Base-by-base conservation (phyloP, 2,888 invertebrate genomes). In the Tetranychus piercei region DNA sequence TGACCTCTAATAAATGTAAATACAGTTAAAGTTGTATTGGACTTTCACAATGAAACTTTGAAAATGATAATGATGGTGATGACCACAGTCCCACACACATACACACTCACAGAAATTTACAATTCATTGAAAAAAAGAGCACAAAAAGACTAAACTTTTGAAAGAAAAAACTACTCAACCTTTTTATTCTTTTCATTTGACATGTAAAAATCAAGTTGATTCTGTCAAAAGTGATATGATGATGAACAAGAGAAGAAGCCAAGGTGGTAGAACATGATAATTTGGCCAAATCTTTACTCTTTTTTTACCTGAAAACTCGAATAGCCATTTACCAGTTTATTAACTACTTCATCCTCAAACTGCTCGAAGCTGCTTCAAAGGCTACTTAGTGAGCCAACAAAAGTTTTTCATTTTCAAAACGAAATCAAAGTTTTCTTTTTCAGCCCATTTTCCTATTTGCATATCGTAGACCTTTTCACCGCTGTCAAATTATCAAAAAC, bases 41-140 rank as follows among this genome's bases (percentile, higher is more conserved):
- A 34, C 5, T 34, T 34, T 34, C 34, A n/a, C 69, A 23, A 69
- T 69, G 11, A 9, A 23, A 23, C 66, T 65, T 23, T 69, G 22
- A 69, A 69, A 69, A 18, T n/a, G 69, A 9, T 18, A 23, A 69
- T 69, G 69, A 69, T 7, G 22, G n/a, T 69, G 55, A 55, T 55
- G 55, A 55, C 15, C 11, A 55, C 15, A 65, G 55, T 15, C 55
- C 55, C 9, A 55, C 55, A 55, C 55, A 23, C 23, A 23, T 23
- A 23, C 23, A 34, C 34, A 34, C 34, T 34, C 55, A 55, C 55
- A 55, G 15, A 34, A 34, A 4, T 5, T 69, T 11, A 23, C 55
- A 55, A 55, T 55, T 55, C 55, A 55, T 55, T 55, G 55, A 55
- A 55, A 3, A 55, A 15, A 55, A 34, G 34, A 34, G 34, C 34